Evolutionary conservation across 2,888 invertebrate species (phyloP).

Genomic region (Temnothorax ravouxi): DNA sequence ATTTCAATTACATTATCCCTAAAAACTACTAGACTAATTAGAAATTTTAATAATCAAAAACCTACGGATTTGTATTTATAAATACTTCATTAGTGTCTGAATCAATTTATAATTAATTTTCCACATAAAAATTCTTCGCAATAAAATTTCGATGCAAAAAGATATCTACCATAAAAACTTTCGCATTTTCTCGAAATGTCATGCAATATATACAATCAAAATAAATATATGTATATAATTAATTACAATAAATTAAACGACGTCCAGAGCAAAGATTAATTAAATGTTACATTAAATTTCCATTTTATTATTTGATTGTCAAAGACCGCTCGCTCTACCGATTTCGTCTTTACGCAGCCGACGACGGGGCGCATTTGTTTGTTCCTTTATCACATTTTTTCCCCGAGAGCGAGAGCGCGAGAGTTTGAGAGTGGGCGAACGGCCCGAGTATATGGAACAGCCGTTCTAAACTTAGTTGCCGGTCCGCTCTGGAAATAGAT

Average conservation of each 20-base stretch:
- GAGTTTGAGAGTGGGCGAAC: constrained; percentile 81
- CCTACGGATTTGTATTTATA: not conserved
- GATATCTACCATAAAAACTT: not conserved
- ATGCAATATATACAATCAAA: not conserved
- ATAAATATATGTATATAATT: not conserved
- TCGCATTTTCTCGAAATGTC: not conserved
- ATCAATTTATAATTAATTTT: not conserved
- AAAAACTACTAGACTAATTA: not conserved
- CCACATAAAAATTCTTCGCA: not conserved
- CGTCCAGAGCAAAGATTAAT: not conserved
- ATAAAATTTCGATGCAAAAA: not conserved
- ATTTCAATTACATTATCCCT: not conserved
- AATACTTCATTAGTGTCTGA: not conserved
- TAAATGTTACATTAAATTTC: not conserved
- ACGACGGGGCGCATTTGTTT: constrained; percentile 69
- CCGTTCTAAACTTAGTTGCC: constrained; percentile 85
- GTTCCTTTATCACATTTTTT: constrained; percentile 79
- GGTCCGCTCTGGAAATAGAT: constrained; percentile 86
- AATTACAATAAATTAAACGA: not conserved
- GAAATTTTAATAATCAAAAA: not conserved
- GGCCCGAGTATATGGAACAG: constrained; percentile 85
- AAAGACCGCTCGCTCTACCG: not conserved
- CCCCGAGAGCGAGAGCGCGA: constrained; percentile 69
- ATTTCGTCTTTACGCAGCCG: constrained; percentile 25
- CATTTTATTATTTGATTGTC: not conserved